Evolutionary conservation across 37 sponge, comb jelly and placozoan species (phyloP), one percentile per base, ranked within the genome.

Genomic region (Ephydatia muelleri): DNA sequence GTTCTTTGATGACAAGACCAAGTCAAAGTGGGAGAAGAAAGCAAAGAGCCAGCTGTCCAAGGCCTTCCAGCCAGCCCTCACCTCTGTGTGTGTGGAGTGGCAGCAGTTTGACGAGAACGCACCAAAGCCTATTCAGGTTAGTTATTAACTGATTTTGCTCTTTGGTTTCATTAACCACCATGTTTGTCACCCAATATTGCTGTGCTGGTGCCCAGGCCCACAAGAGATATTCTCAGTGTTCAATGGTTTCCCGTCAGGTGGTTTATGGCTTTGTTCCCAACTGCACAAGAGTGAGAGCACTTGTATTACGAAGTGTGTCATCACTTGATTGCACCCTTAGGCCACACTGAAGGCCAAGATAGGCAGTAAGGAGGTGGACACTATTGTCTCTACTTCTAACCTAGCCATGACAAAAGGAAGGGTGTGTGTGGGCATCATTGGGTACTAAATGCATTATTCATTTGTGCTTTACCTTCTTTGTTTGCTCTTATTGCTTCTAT

Each of bases 191-290:
- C n/a, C n/a, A n/a, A 47, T 35, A 36, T 19, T 32, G 8, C 71
- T 5, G 13, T 32, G 34, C 37, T 65, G 30, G 65, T 49, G 22
- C 26, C 23, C 38, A 94, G 97, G 97, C 97, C 97, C 97, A 5
- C 80, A 82, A 47, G 91, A 94, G 81, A 64, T 96, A 23, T 86
- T 92, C n/a, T 89, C 97, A 19, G 72, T 96, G 67, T 96, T 96
- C 84, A 94, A 86, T 90, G 97, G 97, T 3, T n/a, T 94, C 90
- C 21, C 76, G 95, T 37, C 95, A 94, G 66, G 97, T 96, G 57
- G 92, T 98, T 84, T 98, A 98, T 69, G 98, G 98, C 29, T 98
- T 91, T 85, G 98, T 95, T 13, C 91, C 94, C 21, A 67, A 93
- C 87, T 98, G 98, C 82, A 89, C 80, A 73, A 84, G 84, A 87